Evolutionary conservation across 2,888 invertebrate genomes (phyloP), one percentile per base, ranked within the genome.

Genomic region (Drosophila quinaria): DNA sequence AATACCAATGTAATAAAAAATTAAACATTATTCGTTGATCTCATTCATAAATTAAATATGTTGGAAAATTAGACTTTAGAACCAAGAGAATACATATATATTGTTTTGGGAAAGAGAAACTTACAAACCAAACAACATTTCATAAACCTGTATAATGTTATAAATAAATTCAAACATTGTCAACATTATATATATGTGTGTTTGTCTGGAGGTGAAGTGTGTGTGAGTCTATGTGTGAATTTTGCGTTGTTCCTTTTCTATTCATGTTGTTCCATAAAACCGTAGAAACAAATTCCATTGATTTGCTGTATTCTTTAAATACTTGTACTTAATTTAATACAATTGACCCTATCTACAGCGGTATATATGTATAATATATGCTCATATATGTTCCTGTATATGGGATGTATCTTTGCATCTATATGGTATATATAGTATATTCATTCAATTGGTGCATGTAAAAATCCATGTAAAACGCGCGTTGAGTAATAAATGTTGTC

Each of bases 391-490:
- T 58, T 39, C 33, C 42, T 60, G 33, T 37, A 69, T 66, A 56
- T 62, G 46, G 54, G 60, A n/a, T n/a, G n/a, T 54, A 65, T 46
- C 46, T 33, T 67, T 70, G 55, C 31, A 54, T 69, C 55, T 58
- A 47, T 62, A 39, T 47, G 67, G 59, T 71, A 54, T 68, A 55
- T 69, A 60, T 61, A 56, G 39, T 63, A 65, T 68, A 49, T 55
- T 67, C 47, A 52, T 74, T 78, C 68, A 52, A 66, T 89, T 77
- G 89, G 89, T 91, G 89, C 89, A 83, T 89, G 90, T 91, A 90
- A 91, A 89, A 91, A 87, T 90, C 54, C 87, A 87, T 87, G 88
- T 81, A 90, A 89, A 86, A 89, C 71, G 74, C 76, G 70, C 61
- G 61, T 80, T 70, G 73, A 80, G 64, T 90, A 85, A 72, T 85